A percentile compares a stretch with the other conserved stretches of the same genome.
These are phyloP conservation scores for roundworm (Caenorhabditis elegans) DNA, from an alignment of 1,140 invertebrate species.

Conservation along the genomic window DNA sequence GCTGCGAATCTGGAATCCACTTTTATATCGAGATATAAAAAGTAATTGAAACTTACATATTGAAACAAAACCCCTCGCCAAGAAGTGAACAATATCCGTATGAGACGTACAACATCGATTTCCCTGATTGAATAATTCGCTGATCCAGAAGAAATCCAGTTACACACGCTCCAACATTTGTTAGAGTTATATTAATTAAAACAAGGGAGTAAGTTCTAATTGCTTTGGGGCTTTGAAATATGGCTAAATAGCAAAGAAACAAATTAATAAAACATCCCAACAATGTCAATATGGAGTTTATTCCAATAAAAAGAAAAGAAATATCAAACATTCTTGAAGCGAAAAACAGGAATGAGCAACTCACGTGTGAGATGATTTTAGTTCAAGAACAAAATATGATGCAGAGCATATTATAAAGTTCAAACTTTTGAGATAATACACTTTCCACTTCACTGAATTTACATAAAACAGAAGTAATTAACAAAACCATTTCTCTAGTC, in stretches of 20 bases:
- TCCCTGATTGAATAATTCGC: constrained; percentile 2
- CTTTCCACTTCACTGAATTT: too few relatives aligned
- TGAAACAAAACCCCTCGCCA: not conserved
- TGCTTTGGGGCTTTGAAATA: not conserved
- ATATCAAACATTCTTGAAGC: not conserved
- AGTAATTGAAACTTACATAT: not conserved
- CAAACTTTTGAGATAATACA: too few relatives aligned
- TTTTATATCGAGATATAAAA: not conserved
- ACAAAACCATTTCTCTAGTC: too few relatives aligned
- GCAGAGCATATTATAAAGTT: too few relatives aligned
- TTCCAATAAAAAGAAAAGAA: not conserved
- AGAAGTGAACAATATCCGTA: constrained; percentile 5
- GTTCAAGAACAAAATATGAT: not conserved
- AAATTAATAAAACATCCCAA: not conserved
- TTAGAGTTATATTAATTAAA: not conserved
- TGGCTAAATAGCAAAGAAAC: not conserved
- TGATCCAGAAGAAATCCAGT: constrained; percentile 12
- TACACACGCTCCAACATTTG: not conserved
- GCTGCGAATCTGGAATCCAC: not conserved
- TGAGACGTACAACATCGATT: not conserved
- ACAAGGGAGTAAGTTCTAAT: constrained; percentile 26
- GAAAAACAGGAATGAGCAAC: not conserved
- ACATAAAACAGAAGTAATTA: too few relatives aligned
- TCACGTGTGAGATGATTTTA: too few relatives aligned
- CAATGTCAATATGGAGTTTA: not conserved